Evolutionary conservation across 2,113 vertebrate species (phyloP).

Genomic region (Odontesthes bonariensis): DNA sequence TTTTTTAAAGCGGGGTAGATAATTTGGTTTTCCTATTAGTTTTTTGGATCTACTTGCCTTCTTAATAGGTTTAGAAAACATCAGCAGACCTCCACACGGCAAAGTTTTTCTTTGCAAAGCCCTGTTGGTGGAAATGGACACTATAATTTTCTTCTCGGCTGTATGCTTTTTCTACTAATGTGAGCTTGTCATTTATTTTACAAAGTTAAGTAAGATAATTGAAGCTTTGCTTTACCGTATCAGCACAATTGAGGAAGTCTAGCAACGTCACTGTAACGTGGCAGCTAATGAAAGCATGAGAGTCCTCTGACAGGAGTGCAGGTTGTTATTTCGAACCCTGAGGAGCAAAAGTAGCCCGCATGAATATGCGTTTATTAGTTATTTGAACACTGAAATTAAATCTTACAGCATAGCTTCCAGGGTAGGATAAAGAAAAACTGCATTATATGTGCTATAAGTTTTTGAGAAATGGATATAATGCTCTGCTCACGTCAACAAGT

Average conservation of each 20-base stretch:
- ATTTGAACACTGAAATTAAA: background rate
- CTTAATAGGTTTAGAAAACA: background rate
- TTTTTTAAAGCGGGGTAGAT: background rate
- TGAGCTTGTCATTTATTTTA: constrained; percentile 1
- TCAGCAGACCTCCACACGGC: background rate
- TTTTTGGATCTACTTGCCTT: background rate
- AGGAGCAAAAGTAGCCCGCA: background rate
- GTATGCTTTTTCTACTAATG: constrained; percentile 1
- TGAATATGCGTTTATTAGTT: background rate
- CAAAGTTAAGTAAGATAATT: background rate
- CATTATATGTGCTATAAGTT: constrained; percentile 13
- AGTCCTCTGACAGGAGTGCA: background rate
- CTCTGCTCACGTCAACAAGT: constrained; percentile 21
- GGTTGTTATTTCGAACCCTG: background rate
- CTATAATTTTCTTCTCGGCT: background rate
- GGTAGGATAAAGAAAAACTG: background rate
- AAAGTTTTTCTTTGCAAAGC: background rate
- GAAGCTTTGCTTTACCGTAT: background rate
- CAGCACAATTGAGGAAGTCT: background rate
- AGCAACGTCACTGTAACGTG: background rate
- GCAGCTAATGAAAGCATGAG: background rate
- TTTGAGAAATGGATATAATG: constrained; percentile 9
- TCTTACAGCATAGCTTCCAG: background rate
- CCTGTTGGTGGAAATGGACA: background rate
- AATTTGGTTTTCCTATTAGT: constrained; percentile 9